Percentiles rank a stretch among this genome's conserved stretches.
Evolutionary conservation across 2,888 invertebrate genomes (phyloP).

Genomic region (Spisula solida): DNA sequence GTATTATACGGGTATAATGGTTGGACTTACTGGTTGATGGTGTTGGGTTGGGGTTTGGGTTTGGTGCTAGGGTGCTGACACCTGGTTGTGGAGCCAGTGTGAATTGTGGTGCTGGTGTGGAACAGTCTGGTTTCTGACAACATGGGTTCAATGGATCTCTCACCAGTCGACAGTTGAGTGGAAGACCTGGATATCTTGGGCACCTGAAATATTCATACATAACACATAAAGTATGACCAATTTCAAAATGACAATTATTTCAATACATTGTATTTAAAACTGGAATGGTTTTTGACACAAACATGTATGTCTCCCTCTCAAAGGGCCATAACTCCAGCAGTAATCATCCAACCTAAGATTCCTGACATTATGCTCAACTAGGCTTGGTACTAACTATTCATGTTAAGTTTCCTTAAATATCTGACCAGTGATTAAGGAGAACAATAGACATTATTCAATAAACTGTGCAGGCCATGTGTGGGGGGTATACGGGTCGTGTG

Average conservation of each 20-base stretch:
- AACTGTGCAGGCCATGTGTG: no score
- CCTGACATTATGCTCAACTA: no score
- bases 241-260: background rate
- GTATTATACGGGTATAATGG: background rate
- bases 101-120: constrained; percentile 62
- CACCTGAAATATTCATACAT: constrained; percentile 67
- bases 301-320: no score
- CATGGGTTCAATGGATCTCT: constrained; percentile 79
- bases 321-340: no score
- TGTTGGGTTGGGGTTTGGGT: constrained; percentile 59
- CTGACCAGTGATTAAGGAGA: no score
- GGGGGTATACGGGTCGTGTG: no score
- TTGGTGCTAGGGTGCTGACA: constrained; percentile 60
- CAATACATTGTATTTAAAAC: background rate
- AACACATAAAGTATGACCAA: background rate
- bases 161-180: constrained; percentile 72
- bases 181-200: constrained; percentile 76
- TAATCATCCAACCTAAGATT: no score
- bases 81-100: constrained; percentile 52
- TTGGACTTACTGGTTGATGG: constrained; percentile 47
- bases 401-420: no score
- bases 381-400: no score
- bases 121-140: constrained; percentile 77
- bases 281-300: no score
- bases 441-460: no score